A percentile compares a stretch with the other conserved stretches of the same genome.
These are phyloP conservation scores for Beris chalybata DNA, from an alignment of 2,888 invertebrate genomes.

Conservation along the genomic window DNA sequence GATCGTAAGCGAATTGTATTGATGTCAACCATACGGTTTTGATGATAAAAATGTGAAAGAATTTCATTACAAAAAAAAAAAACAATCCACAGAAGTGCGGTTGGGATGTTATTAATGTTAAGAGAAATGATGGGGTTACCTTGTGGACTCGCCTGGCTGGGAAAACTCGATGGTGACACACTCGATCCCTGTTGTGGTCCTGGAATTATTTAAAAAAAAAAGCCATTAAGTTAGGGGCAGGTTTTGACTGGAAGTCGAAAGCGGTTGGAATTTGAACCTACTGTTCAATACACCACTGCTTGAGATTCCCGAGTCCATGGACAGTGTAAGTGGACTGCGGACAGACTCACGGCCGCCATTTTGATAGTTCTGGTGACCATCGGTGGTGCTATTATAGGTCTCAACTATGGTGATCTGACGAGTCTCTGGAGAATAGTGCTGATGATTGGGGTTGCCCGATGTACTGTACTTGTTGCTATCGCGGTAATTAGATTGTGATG, in stretches of 20 bases:
- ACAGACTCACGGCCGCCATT: slow-evolving; percentile 41
- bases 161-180: slow-evolving; percentile 45
- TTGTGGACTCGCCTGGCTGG: slow-evolving; percentile 47
- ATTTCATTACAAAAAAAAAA: too few relatives aligned
- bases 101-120: neutral
- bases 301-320: slow-evolving; percentile 90
- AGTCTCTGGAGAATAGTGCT: slow-evolving; percentile 21
- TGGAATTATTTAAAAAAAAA: slow-evolving; percentile 29
- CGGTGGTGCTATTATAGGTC: slow-evolving; percentile 39
- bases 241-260: too few relatives aligned
- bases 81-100: neutral
- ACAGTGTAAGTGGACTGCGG: slow-evolving; percentile 72
- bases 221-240: neutral
- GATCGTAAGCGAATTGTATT: neutral
- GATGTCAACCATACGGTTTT: slow-evolving; percentile 3
- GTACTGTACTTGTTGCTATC: slow-evolving; percentile 36
- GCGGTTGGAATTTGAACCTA: slow-evolving; percentile 36
- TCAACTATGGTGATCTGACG: slow-evolving; percentile 38
- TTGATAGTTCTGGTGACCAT: slow-evolving; percentile 33
- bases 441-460: slow-evolving; percentile 9
- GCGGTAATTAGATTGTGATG: slow-evolving; percentile 42
- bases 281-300: slow-evolving; percentile 45
- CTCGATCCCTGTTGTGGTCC: slow-evolving; percentile 44
- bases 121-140: slow-evolving; percentile 40
- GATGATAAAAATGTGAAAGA: neutral